phyloP scores from a whole-genome alignment of 2,888 invertebrate species.

The Sinelater perroti region DNA sequence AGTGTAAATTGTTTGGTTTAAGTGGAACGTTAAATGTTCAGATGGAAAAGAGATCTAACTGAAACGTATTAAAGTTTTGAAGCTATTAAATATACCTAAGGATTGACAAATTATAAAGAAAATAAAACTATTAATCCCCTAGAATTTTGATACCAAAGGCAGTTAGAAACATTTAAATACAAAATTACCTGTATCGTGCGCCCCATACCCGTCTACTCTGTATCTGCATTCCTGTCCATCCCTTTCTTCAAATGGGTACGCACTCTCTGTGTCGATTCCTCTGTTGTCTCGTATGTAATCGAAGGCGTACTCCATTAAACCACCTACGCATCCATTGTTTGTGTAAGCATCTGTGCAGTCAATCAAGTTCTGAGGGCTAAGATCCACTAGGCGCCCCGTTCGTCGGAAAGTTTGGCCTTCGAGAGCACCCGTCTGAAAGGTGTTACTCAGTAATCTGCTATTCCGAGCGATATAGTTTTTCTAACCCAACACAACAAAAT shows the following conservation, averaged over 20 bases:
- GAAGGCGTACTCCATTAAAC: constrained; percentile 64
- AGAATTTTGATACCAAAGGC: too few species aligned
- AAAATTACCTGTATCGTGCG: constrained; percentile 41
- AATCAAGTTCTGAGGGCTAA: constrained; percentile 67
- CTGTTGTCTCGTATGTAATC: constrained; percentile 62
- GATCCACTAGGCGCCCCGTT: constrained; percentile 61
- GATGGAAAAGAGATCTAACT: too few species aligned
- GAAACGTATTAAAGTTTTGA: too few species aligned
- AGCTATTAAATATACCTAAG: too few species aligned
- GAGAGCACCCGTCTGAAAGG: constrained; percentile 65
- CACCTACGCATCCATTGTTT: constrained; percentile 66
- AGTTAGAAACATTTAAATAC: neutral
- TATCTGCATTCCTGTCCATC: constrained; percentile 44
- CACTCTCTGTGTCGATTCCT: constrained; percentile 66
- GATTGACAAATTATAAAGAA: too few species aligned
- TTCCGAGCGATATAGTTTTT: too few species aligned
- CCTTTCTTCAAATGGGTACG: constrained; percentile 64
- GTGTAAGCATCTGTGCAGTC: constrained; percentile 64
- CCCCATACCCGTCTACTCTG: constrained; percentile 39
- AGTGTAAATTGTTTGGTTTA: too few species aligned
- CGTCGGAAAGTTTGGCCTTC: constrained; percentile 65
- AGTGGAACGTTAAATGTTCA: too few species aligned
- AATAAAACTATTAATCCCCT: too few species aligned
- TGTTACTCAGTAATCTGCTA: neutral
- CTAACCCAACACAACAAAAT: too few species aligned